Percentiles rank a stretch among this genome's conserved stretches.
These are phyloP conservation scores for Trissolcus brochymenae DNA, from an alignment of 2,888 invertebrate genomes.

Conservation along the genomic window DNA sequence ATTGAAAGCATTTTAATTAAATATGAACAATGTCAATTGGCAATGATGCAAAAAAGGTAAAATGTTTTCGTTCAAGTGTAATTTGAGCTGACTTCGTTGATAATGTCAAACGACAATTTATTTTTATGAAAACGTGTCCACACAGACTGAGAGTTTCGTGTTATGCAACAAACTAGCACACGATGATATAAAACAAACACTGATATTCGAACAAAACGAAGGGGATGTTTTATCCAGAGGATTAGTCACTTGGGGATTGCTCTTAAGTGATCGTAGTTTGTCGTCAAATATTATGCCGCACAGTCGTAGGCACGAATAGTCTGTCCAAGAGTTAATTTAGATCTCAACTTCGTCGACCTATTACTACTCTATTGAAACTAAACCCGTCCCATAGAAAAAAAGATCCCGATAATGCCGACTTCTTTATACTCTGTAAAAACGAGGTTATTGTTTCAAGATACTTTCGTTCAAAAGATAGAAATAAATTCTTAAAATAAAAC, in stretches of 20 bases:
- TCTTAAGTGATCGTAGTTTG: constrained; percentile 14
- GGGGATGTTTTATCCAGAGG: constrained; percentile 18
- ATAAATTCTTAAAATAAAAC: too few relatives aligned
- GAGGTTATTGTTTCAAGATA: too few relatives aligned
- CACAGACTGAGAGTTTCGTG: constrained; percentile 13
- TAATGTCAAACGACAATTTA: constrained; percentile 14
- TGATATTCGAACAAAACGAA: constrained; percentile 14
- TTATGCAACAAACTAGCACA: constrained; percentile 4
- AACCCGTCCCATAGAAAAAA: too few relatives aligned
- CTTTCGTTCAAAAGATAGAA: too few relatives aligned
- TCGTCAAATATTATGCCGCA: constrained; percentile 20
- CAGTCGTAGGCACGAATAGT: constrained; percentile 15
- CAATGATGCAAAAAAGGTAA: too few relatives aligned
- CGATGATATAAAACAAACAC: constrained; percentile 31
- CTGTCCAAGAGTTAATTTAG: not conserved
- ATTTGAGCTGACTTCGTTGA: not conserved
- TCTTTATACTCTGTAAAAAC: too few relatives aligned
- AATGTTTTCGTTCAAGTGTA: too few relatives aligned
- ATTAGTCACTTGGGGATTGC: constrained; percentile 26
- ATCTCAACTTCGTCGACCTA: too few relatives aligned
- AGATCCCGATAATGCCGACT: too few relatives aligned
- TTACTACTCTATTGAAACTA: too few relatives aligned
- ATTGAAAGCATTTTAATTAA: too few relatives aligned
- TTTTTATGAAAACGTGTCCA: constrained; percentile 15
- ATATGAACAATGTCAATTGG: too few relatives aligned